These are phyloP conservation scores for Trissolcus japonicus DNA, from an alignment of 2,888 invertebrate genomes.

Conservation along the genomic window DNA sequence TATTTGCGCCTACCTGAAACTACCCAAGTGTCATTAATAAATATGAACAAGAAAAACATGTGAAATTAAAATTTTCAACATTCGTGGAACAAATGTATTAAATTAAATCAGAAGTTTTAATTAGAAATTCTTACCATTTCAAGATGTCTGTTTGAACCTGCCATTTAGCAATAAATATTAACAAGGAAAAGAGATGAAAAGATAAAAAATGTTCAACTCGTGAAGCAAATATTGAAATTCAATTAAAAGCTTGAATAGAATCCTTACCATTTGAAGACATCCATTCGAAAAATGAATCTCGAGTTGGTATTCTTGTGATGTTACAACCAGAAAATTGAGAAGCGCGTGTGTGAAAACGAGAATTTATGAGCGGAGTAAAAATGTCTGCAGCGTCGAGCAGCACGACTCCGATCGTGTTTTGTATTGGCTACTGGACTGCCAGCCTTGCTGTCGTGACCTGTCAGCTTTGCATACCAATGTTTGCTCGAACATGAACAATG, in stretches of 20 bases:
- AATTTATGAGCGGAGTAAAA: conserved; percentile 40
- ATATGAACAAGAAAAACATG: background rate
- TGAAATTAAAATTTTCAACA: background rate
- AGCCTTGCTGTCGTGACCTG: conserved; percentile 65
- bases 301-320: too few species aligned
- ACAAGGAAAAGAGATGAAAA: background rate
- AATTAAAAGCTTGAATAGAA: too few species aligned
- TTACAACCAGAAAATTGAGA: conserved; percentile 6
- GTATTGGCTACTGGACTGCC: conserved; percentile 54
- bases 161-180: background rate
- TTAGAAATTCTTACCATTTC: too few species aligned
- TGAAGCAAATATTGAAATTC: background rate
- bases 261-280: background rate
- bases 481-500: conserved; percentile 58
- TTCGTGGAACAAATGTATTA: background rate
- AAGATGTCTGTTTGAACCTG: background rate
- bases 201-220: background rate
- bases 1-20: conserved; percentile 7
- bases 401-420: conserved; percentile 58
- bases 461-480: conserved; percentile 65
- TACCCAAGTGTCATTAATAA: background rate
- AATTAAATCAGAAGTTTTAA: background rate
- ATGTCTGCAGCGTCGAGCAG: conserved; percentile 47
- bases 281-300: too few species aligned
- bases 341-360: conserved; percentile 41